These are phyloP conservation scores for Drosophila silvestris DNA, from an alignment of 2,888 invertebrate genomes.

Conservation along the genomic window DNA sequence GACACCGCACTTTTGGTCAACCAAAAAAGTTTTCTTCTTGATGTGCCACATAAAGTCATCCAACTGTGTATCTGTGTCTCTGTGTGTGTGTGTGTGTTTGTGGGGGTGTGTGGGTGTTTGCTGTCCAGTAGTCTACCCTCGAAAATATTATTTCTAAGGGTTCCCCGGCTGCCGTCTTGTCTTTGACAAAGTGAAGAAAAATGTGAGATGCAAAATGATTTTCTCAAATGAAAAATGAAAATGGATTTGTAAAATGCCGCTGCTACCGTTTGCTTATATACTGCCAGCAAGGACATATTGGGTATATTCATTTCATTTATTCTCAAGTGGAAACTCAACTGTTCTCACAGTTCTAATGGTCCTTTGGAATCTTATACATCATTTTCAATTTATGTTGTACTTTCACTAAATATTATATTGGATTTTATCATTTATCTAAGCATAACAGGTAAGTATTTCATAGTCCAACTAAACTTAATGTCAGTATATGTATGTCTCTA, in stretches of 20 bases:
- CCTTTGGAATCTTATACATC: too few relatives aligned
- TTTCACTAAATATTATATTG: neutral
- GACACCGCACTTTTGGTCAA: slow-evolving; percentile 53
- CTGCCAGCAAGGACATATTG: neutral
- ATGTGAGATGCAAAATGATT: slow-evolving; percentile 62
- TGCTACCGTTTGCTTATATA: slow-evolving; percentile 9
- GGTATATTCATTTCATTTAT: slow-evolving; percentile 4
- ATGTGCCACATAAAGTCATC: slow-evolving; percentile 39
- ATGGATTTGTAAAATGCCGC: slow-evolving; percentile 43
- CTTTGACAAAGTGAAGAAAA: slow-evolving; percentile 61
- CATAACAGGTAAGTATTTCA: slow-evolving; percentile 13
- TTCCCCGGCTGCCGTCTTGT: slow-evolving; percentile 15
- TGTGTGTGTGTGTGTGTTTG: slow-evolving; percentile 2
- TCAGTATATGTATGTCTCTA: slow-evolving; percentile 19
- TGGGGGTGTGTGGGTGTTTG: neutral
- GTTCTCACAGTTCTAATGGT: neutral
- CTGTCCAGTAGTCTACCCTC: slow-evolving; percentile 4
- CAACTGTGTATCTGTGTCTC: too few relatives aligned
- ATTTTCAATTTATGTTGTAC: too few relatives aligned
- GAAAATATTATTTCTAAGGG: slow-evolving; percentile 35
- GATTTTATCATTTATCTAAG: neutral
- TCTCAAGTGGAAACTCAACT: neutral
- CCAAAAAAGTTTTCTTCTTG: slow-evolving; percentile 67
- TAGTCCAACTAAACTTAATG: neutral
- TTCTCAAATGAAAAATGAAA: slow-evolving; percentile 62